phyloP scores from a whole-genome alignment of 2,888 invertebrate genomes.

The Galerucella pusilla region DNA sequence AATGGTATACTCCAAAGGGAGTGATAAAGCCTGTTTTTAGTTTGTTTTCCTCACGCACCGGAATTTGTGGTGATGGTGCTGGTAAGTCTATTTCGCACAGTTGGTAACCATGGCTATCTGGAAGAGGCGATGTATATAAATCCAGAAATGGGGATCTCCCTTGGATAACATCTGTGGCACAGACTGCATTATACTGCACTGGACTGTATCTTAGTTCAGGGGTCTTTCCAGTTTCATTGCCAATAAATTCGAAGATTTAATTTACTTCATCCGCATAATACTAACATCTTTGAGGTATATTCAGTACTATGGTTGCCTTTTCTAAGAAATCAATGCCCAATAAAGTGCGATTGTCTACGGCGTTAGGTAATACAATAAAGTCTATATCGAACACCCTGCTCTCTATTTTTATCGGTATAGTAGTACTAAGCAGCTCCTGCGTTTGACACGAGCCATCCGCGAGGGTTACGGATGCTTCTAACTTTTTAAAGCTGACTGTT shows the following conservation, averaged over 20 bases:
- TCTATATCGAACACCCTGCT: conserved; percentile 13
- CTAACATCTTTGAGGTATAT: conserved; percentile 34
- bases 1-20: too few relatives aligned
- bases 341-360: conserved; percentile 35
- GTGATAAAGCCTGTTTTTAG: conserved; percentile 35
- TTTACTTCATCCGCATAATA: conserved; percentile 26
- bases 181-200: not conserved
- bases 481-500: not conserved
- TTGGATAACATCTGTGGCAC: conserved; percentile 7
- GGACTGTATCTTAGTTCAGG: conserved; percentile 3
- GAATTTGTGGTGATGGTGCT: conserved; percentile 5
- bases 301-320: conserved; percentile 29
- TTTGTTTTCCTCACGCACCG: conserved; percentile 25
- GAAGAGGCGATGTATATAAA: conserved; percentile 24
- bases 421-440: conserved; percentile 19
- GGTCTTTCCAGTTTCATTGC: conserved; percentile 5
- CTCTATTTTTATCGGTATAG: conserved; percentile 24
- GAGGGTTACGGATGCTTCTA: conserved; percentile 19
- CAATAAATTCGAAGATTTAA: conserved; percentile 12
- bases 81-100: not conserved
- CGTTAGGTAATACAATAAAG: conserved; percentile 36
- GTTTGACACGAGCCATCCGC: conserved; percentile 24
- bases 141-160: conserved; percentile 26
- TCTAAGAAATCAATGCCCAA: conserved; percentile 38
- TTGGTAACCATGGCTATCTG: not conserved